Conservation (phyloP, 2,888 invertebrate genomes). For the Brachyptera risi region DNA sequence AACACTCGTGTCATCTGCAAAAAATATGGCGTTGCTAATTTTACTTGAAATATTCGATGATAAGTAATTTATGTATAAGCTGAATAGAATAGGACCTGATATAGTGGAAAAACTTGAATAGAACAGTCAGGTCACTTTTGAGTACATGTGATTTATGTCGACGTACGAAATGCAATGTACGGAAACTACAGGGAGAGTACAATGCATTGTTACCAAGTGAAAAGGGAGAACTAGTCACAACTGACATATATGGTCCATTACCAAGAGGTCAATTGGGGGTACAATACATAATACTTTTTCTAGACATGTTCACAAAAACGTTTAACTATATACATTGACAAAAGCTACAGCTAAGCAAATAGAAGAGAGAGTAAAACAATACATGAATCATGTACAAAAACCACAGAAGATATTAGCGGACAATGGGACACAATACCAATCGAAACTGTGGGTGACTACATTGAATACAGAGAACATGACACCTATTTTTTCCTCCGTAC, state of each 20-base stretch:
- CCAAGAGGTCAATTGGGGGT: not conserved
- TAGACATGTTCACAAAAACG: not conserved
- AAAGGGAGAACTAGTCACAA: no score
- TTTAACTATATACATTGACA: not conserved
- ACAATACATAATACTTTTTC: not conserved
- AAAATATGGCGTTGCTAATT: no score
- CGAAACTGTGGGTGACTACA: not conserved
- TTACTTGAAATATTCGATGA: no score
- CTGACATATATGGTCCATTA: not conserved
- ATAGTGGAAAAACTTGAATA: no score
- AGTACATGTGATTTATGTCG: no score
- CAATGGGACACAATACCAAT: not conserved
- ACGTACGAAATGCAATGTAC: no score
- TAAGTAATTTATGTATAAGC: no score
- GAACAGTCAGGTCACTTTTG: no score
- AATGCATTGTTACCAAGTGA: no score
- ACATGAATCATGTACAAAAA: not conserved
- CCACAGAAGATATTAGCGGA: not conserved
- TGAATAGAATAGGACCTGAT: no score
- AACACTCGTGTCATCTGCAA: no score
- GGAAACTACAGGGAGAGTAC: no score
- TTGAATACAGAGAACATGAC: not conserved
- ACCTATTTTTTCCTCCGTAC: not conserved
- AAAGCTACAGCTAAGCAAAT: conserved; percentile 2
- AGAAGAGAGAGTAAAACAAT: not conserved